Evolutionary conservation across 2,113 vertebrate species (phyloP), one percentile per base, ranked within the genome.

Genomic region (Dicerorhinus sumatrensis): DNA sequence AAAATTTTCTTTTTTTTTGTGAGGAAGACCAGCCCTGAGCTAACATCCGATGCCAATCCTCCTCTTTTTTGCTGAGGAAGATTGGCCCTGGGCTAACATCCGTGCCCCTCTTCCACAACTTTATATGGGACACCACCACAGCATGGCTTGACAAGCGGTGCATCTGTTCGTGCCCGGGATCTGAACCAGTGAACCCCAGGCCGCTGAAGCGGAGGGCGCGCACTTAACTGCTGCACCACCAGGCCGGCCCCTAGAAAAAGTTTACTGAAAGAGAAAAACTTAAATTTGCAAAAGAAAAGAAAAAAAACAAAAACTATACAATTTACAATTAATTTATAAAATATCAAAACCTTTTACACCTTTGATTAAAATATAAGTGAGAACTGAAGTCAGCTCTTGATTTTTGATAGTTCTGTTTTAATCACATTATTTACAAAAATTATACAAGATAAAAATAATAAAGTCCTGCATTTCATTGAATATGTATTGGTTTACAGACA

Each of bases 361-460:
- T 62, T 97, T 97, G 63, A 17, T 97, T 96, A 94, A 90, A 96
- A 97, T 93, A 86, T 76, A 70, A 90, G 76, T 56, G 91, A 69
- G 12, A 89, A 82, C 29, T 67, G 60, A 31, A 23, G 75, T 65
- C 4, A 4, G 3, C 39, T 98, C 58, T 96, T 70, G 90, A 65
- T 56, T 96, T 98, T 91, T 92, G 85, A 95, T 80, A 96, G 63
- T 94, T 31, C 31, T 72, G 25, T 80, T 97, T 97, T 91, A 96
- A 92, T 95, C 39, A 31, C 17, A 58, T 95, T 98, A 98, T 99
- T 99, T 99, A 98, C 85, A 86, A 98, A 97, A 73, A 46, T 80
- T 94, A 84, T 58, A 31, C 67, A 98, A 97, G 97, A 97, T 98
- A 98, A 98, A 98, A 92, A 95, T 97, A 51, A 96, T 72, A 54